Conservation (phyloP, 2,888 invertebrate genomes). For the Odontothrips loti region DNA sequence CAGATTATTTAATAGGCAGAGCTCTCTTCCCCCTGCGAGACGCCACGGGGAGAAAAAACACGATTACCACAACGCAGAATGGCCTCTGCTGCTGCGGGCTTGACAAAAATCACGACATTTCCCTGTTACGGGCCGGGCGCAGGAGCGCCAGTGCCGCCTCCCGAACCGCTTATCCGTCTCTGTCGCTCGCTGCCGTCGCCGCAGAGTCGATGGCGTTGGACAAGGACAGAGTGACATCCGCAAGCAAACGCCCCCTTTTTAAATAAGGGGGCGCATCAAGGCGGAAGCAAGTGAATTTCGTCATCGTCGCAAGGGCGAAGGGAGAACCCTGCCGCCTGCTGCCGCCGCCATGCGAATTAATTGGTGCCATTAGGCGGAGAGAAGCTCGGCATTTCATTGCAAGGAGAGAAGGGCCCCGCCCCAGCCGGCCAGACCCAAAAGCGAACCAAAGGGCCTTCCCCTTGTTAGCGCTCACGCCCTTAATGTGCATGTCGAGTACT, state of each 20-base stretch:
- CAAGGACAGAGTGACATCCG: not conserved
- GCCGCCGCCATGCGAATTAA: not conserved
- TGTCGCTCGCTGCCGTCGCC: not conserved
- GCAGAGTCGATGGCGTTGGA: not conserved
- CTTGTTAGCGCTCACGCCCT: no score
- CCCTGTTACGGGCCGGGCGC: no score
- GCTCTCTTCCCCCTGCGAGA: no score
- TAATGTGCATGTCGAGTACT: no score
- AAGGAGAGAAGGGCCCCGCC: no score
- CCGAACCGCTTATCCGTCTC: not conserved
- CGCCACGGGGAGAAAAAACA: no score
- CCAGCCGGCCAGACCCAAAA: no score
- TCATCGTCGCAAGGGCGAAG: not conserved
- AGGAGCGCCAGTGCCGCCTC: not conserved
- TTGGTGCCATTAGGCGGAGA: not conserved
- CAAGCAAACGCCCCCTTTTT: not conserved
- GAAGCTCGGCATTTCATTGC: not conserved
- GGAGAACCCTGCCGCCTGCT: not conserved
- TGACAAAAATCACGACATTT: not conserved
- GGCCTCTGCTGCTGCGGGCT: no score
- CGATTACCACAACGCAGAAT: no score
- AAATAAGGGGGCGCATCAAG: not conserved
- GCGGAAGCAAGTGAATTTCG: not conserved
- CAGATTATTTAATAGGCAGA: no score
- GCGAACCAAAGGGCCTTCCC: no score